These are phyloP conservation scores for Numida meleagris DNA, from an alignment of 2,113 vertebrate genomes.

Conservation along the genomic window DNA sequence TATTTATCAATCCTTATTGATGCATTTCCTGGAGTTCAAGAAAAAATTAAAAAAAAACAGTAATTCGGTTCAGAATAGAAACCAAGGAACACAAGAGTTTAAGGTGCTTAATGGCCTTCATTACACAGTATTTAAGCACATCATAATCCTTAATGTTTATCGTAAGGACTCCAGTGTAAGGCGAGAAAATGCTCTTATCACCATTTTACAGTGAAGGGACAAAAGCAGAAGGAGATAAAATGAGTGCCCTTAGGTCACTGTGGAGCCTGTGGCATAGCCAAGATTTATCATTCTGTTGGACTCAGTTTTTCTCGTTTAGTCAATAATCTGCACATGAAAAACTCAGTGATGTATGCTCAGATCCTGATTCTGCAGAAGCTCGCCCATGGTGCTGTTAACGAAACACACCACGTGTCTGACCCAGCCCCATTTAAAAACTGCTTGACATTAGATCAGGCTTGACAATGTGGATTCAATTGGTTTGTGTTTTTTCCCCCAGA, in stretches of 20 bases:
- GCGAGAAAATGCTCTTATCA: slow-evolving; percentile 45
- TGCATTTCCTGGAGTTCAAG: neutral
- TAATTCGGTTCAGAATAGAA: slow-evolving; percentile 21
- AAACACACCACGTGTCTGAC: neutral
- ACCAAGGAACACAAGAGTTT: neutral
- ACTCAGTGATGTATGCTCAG: neutral
- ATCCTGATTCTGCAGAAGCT: neutral
- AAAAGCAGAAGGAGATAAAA: slow-evolving; percentile 19
- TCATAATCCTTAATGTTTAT: slow-evolving; percentile 29
- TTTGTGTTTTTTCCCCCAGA: neutral
- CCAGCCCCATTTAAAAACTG: neutral
- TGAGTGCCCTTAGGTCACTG: neutral
- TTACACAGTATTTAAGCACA: neutral
- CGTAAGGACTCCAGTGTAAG: neutral
- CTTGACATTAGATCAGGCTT: neutral
- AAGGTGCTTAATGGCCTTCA: neutral
- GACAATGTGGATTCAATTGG: neutral
- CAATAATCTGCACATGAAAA: slow-evolving; percentile 14
- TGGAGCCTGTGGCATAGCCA: neutral
- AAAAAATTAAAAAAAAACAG: neutral
- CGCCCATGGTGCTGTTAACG: neutral
- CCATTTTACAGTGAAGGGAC: slow-evolving; percentile 22
- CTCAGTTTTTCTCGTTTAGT: neutral
- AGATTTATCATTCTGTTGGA: neutral
- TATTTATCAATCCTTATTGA: neutral